Conservation (phyloP, 1,140 invertebrate genomes). For the Drosophila ogumai region DNA sequence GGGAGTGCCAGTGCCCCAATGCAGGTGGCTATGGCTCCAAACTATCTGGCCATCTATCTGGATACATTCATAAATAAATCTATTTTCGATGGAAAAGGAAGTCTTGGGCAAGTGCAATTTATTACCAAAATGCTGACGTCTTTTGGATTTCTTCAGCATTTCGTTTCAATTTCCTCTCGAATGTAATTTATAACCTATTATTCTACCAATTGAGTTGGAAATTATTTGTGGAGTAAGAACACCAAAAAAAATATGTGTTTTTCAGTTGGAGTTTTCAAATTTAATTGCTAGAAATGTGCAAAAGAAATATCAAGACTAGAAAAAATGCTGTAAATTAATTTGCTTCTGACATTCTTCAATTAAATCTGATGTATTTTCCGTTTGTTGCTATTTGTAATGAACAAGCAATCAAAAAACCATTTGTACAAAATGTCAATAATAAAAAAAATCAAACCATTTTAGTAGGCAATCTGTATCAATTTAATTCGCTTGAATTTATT, state of each 20-base stretch:
- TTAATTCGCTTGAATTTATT: constrained; percentile 27
- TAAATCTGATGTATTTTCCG: constrained; percentile 15
- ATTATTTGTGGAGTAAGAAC: constrained; percentile 14
- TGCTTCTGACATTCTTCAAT: background rate
- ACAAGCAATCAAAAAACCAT: constrained; percentile 40
- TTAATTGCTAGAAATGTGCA: background rate
- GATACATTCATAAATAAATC: constrained; percentile 51
- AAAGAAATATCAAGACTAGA: background rate
- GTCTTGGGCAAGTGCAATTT: constrained; percentile 42
- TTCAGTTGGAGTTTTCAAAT: background rate
- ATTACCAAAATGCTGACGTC: constrained; percentile 50
- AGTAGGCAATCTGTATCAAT: constrained; percentile 34
- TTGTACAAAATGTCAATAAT: constrained; percentile 39
- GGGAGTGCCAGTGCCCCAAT: background rate
- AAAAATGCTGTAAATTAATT: background rate
- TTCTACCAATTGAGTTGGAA: constrained; percentile 26
- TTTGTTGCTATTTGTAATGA: constrained; percentile 24
- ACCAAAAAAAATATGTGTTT: background rate
- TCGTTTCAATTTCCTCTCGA: constrained; percentile 37
- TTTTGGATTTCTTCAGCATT: constrained; percentile 36
- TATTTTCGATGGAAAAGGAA: constrained; percentile 35
- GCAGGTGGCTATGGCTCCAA: constrained; percentile 26
- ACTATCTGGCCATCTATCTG: constrained; percentile 22
- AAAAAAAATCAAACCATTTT: constrained; percentile 8
- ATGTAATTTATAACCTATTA: constrained; percentile 31